phyloP scores from a whole-genome alignment of 2,888 invertebrate genomes.

The Sturmia bella region DNA sequence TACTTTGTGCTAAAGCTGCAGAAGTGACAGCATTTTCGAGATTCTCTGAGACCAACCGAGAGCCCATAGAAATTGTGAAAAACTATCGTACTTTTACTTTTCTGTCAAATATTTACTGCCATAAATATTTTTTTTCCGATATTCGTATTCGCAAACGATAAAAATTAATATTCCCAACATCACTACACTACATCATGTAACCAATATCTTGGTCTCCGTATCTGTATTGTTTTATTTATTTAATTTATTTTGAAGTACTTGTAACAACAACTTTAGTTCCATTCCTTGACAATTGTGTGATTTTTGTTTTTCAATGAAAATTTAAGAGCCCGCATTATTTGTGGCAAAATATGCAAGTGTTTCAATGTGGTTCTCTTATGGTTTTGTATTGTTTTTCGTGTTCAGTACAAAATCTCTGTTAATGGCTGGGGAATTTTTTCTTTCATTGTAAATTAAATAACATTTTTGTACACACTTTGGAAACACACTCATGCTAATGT shows the following conservation, averaged over 20 bases:
- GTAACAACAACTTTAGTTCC: not conserved
- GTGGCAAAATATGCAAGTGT: constrained; percentile 9
- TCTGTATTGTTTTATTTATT: not conserved
- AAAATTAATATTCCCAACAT: too few species aligned
- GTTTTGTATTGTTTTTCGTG: constrained; percentile 20
- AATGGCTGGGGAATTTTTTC: not conserved
- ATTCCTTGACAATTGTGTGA: constrained; percentile 35
- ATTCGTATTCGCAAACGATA: too few species aligned
- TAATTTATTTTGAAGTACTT: not conserved
- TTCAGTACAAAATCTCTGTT: constrained; percentile 29
- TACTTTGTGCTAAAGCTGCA: too few species aligned
- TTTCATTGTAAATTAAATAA: constrained; percentile 16
- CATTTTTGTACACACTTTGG: constrained; percentile 15
- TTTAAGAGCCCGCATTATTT: constrained; percentile 45
- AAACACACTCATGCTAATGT: constrained; percentile 15
- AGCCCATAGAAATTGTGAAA: too few species aligned
- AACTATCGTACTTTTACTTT: too few species aligned
- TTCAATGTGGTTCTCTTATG: constrained; percentile 8
- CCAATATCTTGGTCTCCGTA: not conserved
- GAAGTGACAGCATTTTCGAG: too few species aligned
- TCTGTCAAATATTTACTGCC: too few species aligned
- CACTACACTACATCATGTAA: too few species aligned
- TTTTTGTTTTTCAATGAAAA: constrained; percentile 15
- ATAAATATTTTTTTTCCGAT: too few species aligned
- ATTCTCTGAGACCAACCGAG: too few species aligned